Evolutionary conservation across 2,888 invertebrate genomes (phyloP).

Genomic region (Cremastobaeus sp.): DNA sequence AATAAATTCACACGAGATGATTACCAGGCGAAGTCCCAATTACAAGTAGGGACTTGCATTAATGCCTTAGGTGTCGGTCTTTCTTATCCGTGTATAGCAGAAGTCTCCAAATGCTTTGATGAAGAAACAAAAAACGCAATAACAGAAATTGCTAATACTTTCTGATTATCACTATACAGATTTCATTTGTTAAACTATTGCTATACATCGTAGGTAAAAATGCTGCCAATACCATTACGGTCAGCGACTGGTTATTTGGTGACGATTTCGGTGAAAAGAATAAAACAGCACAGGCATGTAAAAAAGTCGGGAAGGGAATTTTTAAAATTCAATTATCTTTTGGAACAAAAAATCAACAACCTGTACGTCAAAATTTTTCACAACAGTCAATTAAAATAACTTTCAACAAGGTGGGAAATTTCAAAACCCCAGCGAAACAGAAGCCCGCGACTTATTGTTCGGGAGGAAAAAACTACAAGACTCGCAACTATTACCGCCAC

Average conservation of each 20-base stretch:
- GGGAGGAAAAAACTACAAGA: too few species aligned
- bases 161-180: slow-evolving; percentile 13
- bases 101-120: too few species aligned
- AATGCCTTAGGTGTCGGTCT: slow-evolving; percentile 15
- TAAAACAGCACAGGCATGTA: slow-evolving; percentile 8
- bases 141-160: slow-evolving; percentile 10
- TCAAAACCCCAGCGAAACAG: too few species aligned
- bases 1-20: slow-evolving; percentile 16
- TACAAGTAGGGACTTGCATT: slow-evolving; percentile 24
- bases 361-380: neutral
- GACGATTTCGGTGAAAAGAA: too few species aligned
- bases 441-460: neutral
- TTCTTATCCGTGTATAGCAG: too few species aligned
- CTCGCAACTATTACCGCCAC: too few species aligned
- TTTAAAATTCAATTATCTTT: neutral
- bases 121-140: slow-evolving; percentile 10
- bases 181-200: slow-evolving; percentile 18
- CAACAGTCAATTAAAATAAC: too few species aligned
- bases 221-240: neutral
- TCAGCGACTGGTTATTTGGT: slow-evolving; percentile 21
- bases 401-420: too few species aligned
- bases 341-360: neutral
- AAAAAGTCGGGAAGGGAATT: slow-evolving; percentile 1
- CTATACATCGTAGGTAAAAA: slow-evolving; percentile 17
- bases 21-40: slow-evolving; percentile 14